phyloP scores from a whole-genome alignment of 2,888 invertebrate species.

The Automeris io region DNA sequence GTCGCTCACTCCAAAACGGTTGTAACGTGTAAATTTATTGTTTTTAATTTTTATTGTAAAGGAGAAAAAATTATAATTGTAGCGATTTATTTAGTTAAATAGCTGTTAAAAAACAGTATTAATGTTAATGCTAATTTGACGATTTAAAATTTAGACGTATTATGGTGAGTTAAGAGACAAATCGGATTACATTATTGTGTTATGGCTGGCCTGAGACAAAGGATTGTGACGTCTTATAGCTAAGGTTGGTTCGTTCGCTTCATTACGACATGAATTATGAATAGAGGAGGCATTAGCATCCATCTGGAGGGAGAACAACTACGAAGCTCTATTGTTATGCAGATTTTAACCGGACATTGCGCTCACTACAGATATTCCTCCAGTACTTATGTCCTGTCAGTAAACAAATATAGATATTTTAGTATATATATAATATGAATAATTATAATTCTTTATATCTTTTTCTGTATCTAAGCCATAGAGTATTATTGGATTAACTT shows the following conservation, averaged over 20 bases:
- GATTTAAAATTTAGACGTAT: neutral
- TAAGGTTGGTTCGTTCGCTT: conserved; percentile 46
- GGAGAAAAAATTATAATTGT: no score
- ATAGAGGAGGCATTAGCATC: conserved; percentile 65
- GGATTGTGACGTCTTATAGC: conserved; percentile 38
- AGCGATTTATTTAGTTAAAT: no score
- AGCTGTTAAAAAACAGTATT: no score
- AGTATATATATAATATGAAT: no score
- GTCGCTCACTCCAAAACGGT: no score
- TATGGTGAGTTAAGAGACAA: conserved; percentile 14
- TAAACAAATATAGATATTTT: conserved; percentile 43
- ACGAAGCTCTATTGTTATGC: conserved; percentile 67
- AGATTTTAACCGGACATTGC: conserved; percentile 67
- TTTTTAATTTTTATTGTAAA: no score
- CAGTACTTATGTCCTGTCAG: conserved; percentile 46
- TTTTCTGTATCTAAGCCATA: no score
- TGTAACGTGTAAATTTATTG: no score
- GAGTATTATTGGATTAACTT: no score
- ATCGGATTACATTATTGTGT: conserved; percentile 34
- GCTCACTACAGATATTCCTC: conserved; percentile 36
- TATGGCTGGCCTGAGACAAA: conserved; percentile 35
- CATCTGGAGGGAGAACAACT: conserved; percentile 57
- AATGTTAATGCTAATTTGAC: no score
- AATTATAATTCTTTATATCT: no score
- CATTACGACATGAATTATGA: conserved; percentile 72